These are phyloP conservation scores for Brenthis ino DNA, from an alignment of 2,888 invertebrate genomes.

Conservation along the genomic window DNA sequence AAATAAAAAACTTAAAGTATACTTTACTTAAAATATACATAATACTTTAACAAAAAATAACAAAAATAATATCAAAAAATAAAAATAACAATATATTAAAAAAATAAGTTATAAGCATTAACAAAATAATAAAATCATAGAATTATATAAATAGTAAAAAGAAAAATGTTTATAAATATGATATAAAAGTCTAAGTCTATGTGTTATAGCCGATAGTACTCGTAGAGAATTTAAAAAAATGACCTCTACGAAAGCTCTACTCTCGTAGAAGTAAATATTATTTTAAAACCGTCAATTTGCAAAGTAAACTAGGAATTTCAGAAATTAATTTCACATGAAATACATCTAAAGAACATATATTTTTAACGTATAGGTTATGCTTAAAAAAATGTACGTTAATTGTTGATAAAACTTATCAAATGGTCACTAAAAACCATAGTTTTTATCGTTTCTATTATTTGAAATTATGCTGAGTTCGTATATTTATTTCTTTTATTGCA, in stretches of 20 bases:
- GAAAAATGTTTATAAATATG: background rate
- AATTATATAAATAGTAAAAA: background rate
- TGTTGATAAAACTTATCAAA: too few species aligned
- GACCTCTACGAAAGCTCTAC: slow-evolving; percentile 24
- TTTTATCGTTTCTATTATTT: too few species aligned
- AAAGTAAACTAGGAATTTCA: slow-evolving; percentile 10
- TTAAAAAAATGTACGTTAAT: too few species aligned
- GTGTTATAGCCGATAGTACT: background rate
- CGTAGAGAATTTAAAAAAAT: background rate
- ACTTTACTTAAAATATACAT: too few species aligned
- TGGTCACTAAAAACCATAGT: too few species aligned
- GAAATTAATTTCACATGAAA: slow-evolving; percentile 1
- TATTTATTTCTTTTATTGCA: too few species aligned
- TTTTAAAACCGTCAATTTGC: slow-evolving; percentile 1
- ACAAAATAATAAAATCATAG: background rate
- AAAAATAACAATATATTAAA: background rate
- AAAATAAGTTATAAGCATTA: background rate
- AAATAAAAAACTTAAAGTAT: background rate
- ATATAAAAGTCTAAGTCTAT: background rate
- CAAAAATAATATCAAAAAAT: background rate
- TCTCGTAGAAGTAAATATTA: slow-evolving; percentile 11
- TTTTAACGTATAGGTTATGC: too few species aligned
- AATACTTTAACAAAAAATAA: background rate
- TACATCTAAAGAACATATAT: background rate
- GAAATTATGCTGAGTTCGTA: too few species aligned